Evolutionary conservation across 1,140 invertebrate genomes (phyloP), one percentile per base, ranked within the genome.

Genomic region (Armadillidium nasatum): DNA sequence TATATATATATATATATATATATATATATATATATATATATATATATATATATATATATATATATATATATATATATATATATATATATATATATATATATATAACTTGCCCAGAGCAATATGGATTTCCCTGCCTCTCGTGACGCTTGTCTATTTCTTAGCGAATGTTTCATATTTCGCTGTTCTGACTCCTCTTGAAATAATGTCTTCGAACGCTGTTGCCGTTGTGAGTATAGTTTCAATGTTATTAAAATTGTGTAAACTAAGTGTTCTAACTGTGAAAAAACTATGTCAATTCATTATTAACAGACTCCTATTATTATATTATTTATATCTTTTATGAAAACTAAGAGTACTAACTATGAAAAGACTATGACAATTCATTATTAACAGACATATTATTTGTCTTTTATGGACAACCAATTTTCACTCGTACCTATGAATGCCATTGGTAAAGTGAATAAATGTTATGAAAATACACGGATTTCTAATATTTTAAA

Each of bases 111-210:
- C 88, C n/a, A 84, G 84, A 71, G 87, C 88, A 4, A 89, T 89
- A 71, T 85, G 85, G 77, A 88, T 89, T 73, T 88, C 88, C 7
- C 84, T 87, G 75, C 84, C 86, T 74, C 76, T 88, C 13, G 87
- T 88, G 7, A 89, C 87, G 0, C 23, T 86, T 10, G 84, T 89
- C 13, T 89, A 89, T 82, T 83, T 87, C 7, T 80, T 89, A 50
- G 85, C 87, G 15, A 89, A 89, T 82, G 82, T 89, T 10, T 87
- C 89, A 0, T 88, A 89, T 80, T 89, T 89, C 81, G 86, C 88
- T 6, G 88, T 87, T 11, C 84, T 89, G 43, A 84, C 84, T 19
- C 84, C 85, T 1, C 81, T 82, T 15, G 87, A 89, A 82, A 85
- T 89, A 72, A 75, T 88, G 3, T 79, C 82, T 21, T 86, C 86